Percentiles rank a stretch among this genome's conserved stretches.
Conservation (phyloP, 2,888 invertebrate species). For the Nomada lathburiana region DNA sequence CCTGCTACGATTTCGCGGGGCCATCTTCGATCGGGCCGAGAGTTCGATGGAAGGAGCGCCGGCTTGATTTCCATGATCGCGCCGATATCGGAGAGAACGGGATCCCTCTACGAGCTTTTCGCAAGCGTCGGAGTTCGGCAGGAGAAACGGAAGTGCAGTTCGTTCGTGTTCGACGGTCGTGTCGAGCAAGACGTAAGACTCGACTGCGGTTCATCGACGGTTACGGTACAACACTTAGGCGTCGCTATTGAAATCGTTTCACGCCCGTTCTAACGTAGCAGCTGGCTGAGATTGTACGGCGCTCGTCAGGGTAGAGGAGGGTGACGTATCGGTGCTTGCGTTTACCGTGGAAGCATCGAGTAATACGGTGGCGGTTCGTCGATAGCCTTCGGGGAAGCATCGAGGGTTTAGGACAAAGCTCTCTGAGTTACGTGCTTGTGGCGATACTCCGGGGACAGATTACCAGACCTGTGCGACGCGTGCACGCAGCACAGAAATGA, state of each 20-base stretch:
- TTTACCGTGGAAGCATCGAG: neutral
- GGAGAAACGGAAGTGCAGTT: too few species aligned
- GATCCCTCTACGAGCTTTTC: neutral
- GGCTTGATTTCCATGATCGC: slow-evolving; percentile 5
- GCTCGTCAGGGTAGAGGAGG: neutral
- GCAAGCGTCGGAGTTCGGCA: neutral
- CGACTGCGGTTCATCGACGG: too few species aligned
- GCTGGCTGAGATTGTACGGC: too few species aligned
- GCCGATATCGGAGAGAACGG: neutral
- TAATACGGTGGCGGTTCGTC: neutral
- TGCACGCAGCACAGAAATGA: neutral
- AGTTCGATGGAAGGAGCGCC: neutral
- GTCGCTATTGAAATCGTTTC: too few species aligned
- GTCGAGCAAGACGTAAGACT: too few species aligned
- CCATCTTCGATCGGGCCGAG: neutral
- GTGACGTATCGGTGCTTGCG: too few species aligned
- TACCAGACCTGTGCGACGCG: neutral
- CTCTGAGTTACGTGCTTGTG: neutral
- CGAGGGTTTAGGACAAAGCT: neutral
- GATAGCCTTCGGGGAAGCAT: neutral
- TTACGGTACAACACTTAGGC: too few species aligned
- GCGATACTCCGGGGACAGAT: neutral
- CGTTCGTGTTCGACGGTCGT: too few species aligned
- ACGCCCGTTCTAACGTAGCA: too few species aligned
- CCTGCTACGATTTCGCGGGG: neutral